These are phyloP conservation scores for Zaprionus taronus DNA, from an alignment of 1,140 invertebrate genomes.

Conservation along the genomic window DNA sequence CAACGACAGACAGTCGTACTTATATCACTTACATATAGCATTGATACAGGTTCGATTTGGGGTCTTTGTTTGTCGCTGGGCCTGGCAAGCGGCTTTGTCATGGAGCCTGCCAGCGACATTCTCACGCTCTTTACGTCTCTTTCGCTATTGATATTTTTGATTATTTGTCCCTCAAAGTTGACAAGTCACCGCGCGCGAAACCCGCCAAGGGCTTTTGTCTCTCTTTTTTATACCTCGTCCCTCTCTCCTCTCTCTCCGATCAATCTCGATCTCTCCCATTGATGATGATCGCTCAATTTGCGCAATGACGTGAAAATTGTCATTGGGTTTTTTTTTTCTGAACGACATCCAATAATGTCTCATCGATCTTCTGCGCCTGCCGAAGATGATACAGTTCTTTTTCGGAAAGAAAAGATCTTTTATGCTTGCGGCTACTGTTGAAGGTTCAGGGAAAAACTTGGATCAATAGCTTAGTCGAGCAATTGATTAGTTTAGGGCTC, in stretches of 20 bases:
- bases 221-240: slow-evolving; percentile 18
- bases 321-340: slow-evolving; percentile 19
- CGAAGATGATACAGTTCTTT: slow-evolving; percentile 68
- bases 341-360: slow-evolving; percentile 1
- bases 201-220: slow-evolving; percentile 55
- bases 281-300: slow-evolving; percentile 84
- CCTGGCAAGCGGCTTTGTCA: slow-evolving; percentile 28
- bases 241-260: slow-evolving; percentile 34
- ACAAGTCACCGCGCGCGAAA: slow-evolving; percentile 61
- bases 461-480: slow-evolving; percentile 15
- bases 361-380: slow-evolving; percentile 72
- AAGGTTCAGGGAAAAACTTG: background rate
- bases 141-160: slow-evolving; percentile 59
- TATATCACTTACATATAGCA: slow-evolving; percentile 11
- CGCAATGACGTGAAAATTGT: slow-evolving; percentile 79
- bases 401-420: slow-evolving; percentile 9
- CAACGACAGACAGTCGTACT: background rate
- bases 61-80: slow-evolving; percentile 15
- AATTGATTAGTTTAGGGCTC: slow-evolving; percentile 43
- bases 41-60: slow-evolving; percentile 23
- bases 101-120: slow-evolving; percentile 65
- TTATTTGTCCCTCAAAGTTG: slow-evolving; percentile 66
- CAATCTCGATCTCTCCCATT: slow-evolving; percentile 37
- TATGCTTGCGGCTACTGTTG: slow-evolving; percentile 58
- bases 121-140: slow-evolving; percentile 70